Conservation (phyloP, 2,888 invertebrate species). For the Drosophila paramelanica region DNA sequence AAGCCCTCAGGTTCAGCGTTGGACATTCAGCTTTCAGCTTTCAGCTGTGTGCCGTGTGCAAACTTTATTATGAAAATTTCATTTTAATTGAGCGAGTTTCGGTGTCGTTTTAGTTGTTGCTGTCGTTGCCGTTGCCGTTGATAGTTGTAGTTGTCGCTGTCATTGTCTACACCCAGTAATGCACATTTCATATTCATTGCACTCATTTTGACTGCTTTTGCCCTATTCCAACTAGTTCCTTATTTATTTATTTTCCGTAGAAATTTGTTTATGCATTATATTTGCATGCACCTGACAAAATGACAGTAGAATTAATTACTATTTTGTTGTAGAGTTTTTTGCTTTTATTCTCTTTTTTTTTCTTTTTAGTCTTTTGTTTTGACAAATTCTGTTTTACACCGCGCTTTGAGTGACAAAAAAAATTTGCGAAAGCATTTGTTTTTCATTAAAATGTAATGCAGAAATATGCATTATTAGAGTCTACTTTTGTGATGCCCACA, state of each 20-base stretch:
- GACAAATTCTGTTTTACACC: background rate
- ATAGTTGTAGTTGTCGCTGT: slow-evolving; percentile 12
- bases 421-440: background rate
- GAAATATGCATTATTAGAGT: background rate
- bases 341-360: background rate
- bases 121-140: background rate
- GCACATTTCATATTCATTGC: slow-evolving; percentile 46
- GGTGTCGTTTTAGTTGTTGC: slow-evolving; percentile 19
- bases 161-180: slow-evolving; percentile 15
- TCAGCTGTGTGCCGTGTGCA: slow-evolving; percentile 18
- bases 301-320: slow-evolving; percentile 32
- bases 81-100: slow-evolving; percentile 73
- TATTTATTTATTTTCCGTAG: slow-evolving; percentile 6
- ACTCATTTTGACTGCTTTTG: slow-evolving; percentile 26
- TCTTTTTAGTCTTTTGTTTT: background rate
- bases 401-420: background rate
- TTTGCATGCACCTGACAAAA: slow-evolving; percentile 30
- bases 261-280: slow-evolving; percentile 45
- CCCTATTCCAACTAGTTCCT: slow-evolving; percentile 19
- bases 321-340: background rate
- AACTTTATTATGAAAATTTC: slow-evolving; percentile 78
- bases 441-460: background rate
- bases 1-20: slow-evolving; percentile 36
- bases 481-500: background rate
- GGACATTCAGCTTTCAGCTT: slow-evolving; percentile 11